These are phyloP conservation scores for Pyrochroa serraticornis DNA, from an alignment of 2,888 invertebrate species.

Conservation along the genomic window DNA sequence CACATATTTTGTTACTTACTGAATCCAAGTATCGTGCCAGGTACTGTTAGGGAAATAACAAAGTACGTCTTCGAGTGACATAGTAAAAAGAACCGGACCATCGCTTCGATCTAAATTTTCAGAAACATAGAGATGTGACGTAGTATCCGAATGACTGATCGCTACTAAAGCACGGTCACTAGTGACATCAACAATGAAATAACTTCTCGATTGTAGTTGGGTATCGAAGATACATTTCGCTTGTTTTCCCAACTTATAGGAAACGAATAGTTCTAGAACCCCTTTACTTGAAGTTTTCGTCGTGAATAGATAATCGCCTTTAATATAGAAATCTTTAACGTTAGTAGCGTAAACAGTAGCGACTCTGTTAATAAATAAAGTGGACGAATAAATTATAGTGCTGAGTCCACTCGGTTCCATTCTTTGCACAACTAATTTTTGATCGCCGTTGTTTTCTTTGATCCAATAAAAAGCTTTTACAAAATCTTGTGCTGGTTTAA, in stretches of 20 bases:
- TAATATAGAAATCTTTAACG: slow-evolving; percentile 82
- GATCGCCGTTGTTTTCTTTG: slow-evolving; percentile 54
- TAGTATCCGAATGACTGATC: slow-evolving; percentile 75
- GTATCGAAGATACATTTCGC: slow-evolving; percentile 77
- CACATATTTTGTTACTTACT: slow-evolving; percentile 63
- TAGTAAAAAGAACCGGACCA: slow-evolving; percentile 71
- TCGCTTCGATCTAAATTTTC: slow-evolving; percentile 64
- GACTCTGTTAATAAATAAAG: slow-evolving; percentile 43
- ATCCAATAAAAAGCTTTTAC: slow-evolving; percentile 83
- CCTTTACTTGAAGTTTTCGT: slow-evolving; percentile 61
- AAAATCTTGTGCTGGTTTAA: slow-evolving; percentile 70
- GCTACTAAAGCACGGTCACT: slow-evolving; percentile 81
- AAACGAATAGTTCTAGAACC: slow-evolving; percentile 70
- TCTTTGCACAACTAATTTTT: slow-evolving; percentile 72
- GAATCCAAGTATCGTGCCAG: slow-evolving; percentile 82
- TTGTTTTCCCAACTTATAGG: slow-evolving; percentile 75
- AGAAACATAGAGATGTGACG: slow-evolving; percentile 83
- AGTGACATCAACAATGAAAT: slow-evolving; percentile 84
- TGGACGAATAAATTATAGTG: slow-evolving; percentile 59
- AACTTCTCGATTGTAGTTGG: slow-evolving; percentile 68
- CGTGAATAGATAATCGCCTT: slow-evolving; percentile 85
- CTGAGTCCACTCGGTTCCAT: slow-evolving; percentile 66
- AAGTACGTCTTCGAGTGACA: slow-evolving; percentile 80
- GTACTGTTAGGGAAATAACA: slow-evolving; percentile 84
- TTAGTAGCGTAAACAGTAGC: slow-evolving; percentile 57